Base-by-base conservation (phyloP, 2,888 invertebrate genomes). In the Drosophila conformis region DNA sequence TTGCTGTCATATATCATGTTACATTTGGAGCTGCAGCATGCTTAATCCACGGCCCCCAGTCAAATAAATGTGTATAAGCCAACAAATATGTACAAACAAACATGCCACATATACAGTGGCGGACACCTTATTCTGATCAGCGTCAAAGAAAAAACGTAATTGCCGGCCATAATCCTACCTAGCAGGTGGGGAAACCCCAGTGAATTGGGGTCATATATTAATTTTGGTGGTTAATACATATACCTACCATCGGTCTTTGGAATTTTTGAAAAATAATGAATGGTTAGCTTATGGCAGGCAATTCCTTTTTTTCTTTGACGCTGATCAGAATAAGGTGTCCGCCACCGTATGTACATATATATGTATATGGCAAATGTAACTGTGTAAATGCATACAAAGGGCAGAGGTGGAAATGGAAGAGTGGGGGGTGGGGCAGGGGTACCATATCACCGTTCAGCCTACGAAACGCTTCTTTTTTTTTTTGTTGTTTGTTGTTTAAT, bases 1-100 rank as follows among this genome's bases (percentile, higher is more conserved):
- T 83, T 73, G 73, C 83, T 90, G 90, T 87, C 89, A 86, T 86
- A 80, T 78, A 76, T 78, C 77, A 78, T 77, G 74, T 78, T 77
- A 77, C 77, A 77, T 65, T 83, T 83, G 70, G 68, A 78, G 78
- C 69, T 63, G 46, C 68, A 87, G 83, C 89, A 86, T 89, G 84
- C 83, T 84, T 89, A 89, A 89, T 84, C 87, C 89, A 64, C 86
- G 38, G 57, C 70, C 66, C 38, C 69, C 68, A 66, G 63, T 71
- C 74, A 49, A 62, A 56, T 56, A 33, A 42, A 64, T 53, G 21
- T 52, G 56, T 40, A 62, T 40, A 62, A 65, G 65, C 61, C 21
- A 69, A 57, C 31, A 49, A 29, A 29, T 42, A 51, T 33, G 33
- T 33, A 69, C 52, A 69, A 56, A 59, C 46, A 46, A 46, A 46